Base-by-base conservation (phyloP, 2,113 vertebrate genomes). In the Corvus hawaiiensis region DNA sequence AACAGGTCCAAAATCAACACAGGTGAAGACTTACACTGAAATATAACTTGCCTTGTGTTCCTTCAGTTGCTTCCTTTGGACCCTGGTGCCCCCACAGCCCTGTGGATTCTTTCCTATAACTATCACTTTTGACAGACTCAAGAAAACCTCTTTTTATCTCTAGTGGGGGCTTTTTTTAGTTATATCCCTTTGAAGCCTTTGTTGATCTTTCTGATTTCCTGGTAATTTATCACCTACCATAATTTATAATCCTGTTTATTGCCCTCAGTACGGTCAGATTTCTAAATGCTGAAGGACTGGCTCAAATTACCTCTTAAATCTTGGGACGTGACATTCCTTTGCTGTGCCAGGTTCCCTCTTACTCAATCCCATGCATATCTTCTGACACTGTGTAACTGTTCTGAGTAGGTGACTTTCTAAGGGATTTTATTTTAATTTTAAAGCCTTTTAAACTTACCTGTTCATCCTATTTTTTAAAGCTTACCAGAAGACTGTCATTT, bases 181-280 rank as follows among this genome's bases (percentile, higher is more conserved):
- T 87, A 28, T 77, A 61, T 63, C 64, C 16, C 64, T 90, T 87
- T 94, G 86, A 96, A 96, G 66, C 27, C 52, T 63, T 67, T 75
- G 86, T 90, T 95, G 86, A 86, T 93, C 64, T 61, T 90, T 90
- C 90, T 94, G 80, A 93, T 95, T 97, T 94, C 94, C 93, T 95
- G 84, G 35, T 93, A 93, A 84, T 94, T 92, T 97, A 96, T 95
- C 93, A 87, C 93, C 89, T 92, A 81, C 73, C 56, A 61, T 95
- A 90, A 96, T 94, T 96, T 92, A 94, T 93, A 94, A 90, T 89
- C 86, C 91, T 97, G 91, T 94, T 96, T 95, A 94, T 92, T 94
- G 91, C 89, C 52, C 93, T 93, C 86, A 49, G 80, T 71, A 94
- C 84, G 52, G 61, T 97, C 84, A 84, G 93, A 72, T 97, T 96